Evolutionary conservation across 2,113 vertebrate species (phyloP), one percentile per base, ranked within the genome.

Genomic region (Leptodactylus fuscus): DNA sequence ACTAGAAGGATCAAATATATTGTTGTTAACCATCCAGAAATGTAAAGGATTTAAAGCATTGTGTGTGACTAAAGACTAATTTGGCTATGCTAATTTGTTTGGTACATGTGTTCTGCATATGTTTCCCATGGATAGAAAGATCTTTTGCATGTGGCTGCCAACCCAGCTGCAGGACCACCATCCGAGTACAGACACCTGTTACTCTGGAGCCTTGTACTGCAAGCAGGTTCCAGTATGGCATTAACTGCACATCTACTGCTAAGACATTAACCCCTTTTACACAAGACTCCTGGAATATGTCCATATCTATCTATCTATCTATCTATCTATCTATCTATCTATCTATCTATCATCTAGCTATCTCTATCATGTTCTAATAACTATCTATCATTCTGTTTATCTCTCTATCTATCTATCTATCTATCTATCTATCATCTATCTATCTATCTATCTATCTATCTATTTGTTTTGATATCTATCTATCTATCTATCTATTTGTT

Each of bases 21-120:
- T 60, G 76, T 70, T 85, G 58, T 73, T 81, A 80, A 24, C 34
- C 49, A 81, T 85, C 84, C 84, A 85, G 65, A 71, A 73, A 85
- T 85, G 65, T 85, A 81, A 77, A 85, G 77, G 77, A 81, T 73
- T 85, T 77, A 85, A 85, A 79, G 83, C 24, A 85, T 80, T 85
- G 83, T 71, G 76, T 85, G 77, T 85, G 84, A 85, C 84, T 81
- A 85, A 85, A 60, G 76, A 27, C 49, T 85, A 85, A 81, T 85
- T 85, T 85, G 84, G 84, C 84, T 71, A 81, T 85, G 84, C 76
- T 85, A 81, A 81, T 85, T 74, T 85, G 62, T 85, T 81, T 85
- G 38, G 84, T 85, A 44, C 76, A 81, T 85, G 76, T 85, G 84
- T 46, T 73, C 34, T 41, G 27, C 84, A 85, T 85, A 73, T 85